Evolutionary conservation across 2,888 invertebrate genomes (phyloP).

Genomic region (Epinotia bilunana): DNA sequence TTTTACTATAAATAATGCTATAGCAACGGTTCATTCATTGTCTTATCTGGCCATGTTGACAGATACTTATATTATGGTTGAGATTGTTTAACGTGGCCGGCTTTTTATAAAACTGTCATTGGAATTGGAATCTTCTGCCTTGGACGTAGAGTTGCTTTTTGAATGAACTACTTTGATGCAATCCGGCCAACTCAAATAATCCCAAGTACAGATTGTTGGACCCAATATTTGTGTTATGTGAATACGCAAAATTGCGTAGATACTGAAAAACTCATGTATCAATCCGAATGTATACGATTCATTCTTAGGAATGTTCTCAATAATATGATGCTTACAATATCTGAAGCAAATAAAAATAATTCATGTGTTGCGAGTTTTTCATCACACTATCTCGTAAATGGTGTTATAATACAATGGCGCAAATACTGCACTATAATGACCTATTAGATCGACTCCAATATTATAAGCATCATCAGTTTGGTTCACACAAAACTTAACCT

Average conservation of each 20-base stretch:
- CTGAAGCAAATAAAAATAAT: background rate
- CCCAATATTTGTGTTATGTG: background rate
- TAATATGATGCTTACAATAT: constrained; percentile 12
- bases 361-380: background rate
- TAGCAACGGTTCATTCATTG: constrained; percentile 5
- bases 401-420: no score
- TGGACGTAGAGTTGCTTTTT: no score
- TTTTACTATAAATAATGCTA: constrained; percentile 27
- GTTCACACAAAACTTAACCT: background rate
- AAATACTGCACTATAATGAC: background rate
- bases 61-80: background rate
- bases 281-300: background rate
- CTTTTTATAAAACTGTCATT: no score
- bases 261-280: background rate
- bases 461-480: constrained; percentile 6
- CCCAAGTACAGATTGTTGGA: background rate
- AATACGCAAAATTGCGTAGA: background rate
- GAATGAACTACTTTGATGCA: no score
- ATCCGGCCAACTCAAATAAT: no score
- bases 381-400: background rate
- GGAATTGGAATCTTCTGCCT: no score
- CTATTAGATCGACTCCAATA: background rate
- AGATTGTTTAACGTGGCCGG: no score
- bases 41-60: background rate
- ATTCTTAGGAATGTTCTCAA: constrained; percentile 13